phyloP scores from a whole-genome alignment of 2,797 vertebrate species.

The Acanthis flammea region DNA sequence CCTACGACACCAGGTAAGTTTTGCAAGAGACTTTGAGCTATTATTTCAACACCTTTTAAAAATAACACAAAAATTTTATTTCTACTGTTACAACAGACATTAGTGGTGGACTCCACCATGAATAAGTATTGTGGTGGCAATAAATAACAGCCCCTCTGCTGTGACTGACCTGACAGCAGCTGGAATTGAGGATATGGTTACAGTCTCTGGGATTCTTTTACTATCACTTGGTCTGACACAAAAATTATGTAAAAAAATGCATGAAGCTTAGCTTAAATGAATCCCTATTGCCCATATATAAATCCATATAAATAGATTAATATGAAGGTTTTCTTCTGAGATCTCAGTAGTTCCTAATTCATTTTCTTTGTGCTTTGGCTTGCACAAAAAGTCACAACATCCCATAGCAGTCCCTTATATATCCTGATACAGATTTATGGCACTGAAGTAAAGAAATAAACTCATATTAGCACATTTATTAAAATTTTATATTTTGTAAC shows the following conservation, averaged over 20 bases:
- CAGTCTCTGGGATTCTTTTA: background rate
- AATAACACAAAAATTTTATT: background rate
- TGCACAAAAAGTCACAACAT: background rate
- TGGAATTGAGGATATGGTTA: background rate
- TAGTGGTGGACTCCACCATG: background rate
- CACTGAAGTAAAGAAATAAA: background rate
- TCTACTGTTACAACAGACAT: background rate
- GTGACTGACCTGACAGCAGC: background rate
- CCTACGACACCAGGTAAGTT: background rate
- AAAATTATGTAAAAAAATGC: background rate
- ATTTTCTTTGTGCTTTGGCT: background rate
- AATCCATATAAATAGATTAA: background rate
- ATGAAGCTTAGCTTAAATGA: background rate
- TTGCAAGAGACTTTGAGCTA: background rate
- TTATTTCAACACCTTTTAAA: background rate
- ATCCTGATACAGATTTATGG: background rate
- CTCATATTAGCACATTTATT: background rate
- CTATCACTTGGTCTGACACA: background rate
- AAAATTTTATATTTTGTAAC: background rate
- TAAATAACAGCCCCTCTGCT: background rate
- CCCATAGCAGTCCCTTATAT: background rate
- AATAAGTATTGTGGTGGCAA: background rate
- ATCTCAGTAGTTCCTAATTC: background rate
- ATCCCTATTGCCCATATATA: background rate
- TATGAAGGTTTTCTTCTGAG: background rate